These are phyloP conservation scores for Microcebus ravelobensis DNA, from an alignment of 2,113 vertebrate species.

Conservation along the genomic window DNA sequence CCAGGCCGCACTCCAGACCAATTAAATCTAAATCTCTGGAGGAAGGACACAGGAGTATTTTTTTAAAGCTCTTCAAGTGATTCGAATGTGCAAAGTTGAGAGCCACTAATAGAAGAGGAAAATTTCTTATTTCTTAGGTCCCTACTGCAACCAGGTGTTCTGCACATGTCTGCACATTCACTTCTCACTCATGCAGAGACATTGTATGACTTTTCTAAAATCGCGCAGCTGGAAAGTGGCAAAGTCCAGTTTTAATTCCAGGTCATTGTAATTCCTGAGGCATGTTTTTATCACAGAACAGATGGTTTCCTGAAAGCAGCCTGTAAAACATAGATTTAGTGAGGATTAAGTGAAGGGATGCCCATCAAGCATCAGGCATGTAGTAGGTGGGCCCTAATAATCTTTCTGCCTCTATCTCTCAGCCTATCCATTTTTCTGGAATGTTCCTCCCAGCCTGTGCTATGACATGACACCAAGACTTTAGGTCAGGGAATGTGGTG, in stretches of 20 bases:
- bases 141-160: neutral
- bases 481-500: neutral
- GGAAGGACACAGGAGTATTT: conserved; percentile 32
- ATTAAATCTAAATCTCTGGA: conserved; percentile 55
- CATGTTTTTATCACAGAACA: neutral
- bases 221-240: neutral
- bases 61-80: neutral
- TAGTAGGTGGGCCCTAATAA: neutral
- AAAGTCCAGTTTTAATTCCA: neutral
- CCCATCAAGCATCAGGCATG: neutral
- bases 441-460: neutral
- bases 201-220: neutral
- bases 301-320: neutral
- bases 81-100: neutral
- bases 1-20: conserved; percentile 19
- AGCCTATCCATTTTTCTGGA: neutral
- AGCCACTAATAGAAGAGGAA: conserved; percentile 11
- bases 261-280: neutral
- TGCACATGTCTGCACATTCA: neutral
- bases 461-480: neutral
- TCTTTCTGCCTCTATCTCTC: neutral
- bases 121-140: neutral
- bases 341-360: neutral
- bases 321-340: neutral
- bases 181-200: neutral